Conservation (phyloP, 1,140 invertebrate species). For the Bombus consobrinus region DNA sequence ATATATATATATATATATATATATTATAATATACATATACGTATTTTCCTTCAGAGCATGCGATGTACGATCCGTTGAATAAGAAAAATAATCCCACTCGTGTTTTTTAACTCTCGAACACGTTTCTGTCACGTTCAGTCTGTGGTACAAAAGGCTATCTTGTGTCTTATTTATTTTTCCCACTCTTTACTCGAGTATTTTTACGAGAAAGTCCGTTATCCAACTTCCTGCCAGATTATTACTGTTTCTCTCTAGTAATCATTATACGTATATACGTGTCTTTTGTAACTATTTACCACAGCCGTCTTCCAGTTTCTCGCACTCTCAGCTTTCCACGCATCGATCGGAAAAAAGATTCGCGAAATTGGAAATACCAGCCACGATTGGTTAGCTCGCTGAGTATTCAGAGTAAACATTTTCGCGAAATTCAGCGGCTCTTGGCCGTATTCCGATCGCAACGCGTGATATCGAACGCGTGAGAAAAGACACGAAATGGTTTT, state of each 20-base stretch:
- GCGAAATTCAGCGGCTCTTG: background rate
- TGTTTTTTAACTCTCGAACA: conserved; percentile 42
- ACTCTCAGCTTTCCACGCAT: conserved; percentile 45
- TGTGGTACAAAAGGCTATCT: conserved; percentile 4
- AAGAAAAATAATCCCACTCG: conserved; percentile 19
- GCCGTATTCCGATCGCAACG: background rate
- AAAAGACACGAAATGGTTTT: background rate
- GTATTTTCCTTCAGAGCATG: conserved; percentile 58
- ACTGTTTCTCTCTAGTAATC: conserved; percentile 10
- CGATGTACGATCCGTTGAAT: conserved; percentile 55
- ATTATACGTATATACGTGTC: conserved; percentile 5
- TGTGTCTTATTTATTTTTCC: conserved; percentile 1
- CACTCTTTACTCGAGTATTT: conserved; percentile 1
- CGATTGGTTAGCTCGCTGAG: background rate
- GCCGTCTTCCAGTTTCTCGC: conserved; percentile 42
- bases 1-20: background rate
- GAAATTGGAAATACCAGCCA: background rate
- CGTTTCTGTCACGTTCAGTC: conserved; percentile 23
- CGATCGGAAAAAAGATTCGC: background rate
- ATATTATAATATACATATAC: conserved; percentile 29
- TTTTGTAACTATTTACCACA: conserved; percentile 16
- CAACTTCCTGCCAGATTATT: conserved; percentile 5
- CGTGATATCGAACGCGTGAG: background rate
- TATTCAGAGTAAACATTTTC: background rate
- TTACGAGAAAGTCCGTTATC: background rate